These are phyloP conservation scores for Drosophila bocki DNA, from an alignment of 1,140 invertebrate species.

Conservation along the genomic window DNA sequence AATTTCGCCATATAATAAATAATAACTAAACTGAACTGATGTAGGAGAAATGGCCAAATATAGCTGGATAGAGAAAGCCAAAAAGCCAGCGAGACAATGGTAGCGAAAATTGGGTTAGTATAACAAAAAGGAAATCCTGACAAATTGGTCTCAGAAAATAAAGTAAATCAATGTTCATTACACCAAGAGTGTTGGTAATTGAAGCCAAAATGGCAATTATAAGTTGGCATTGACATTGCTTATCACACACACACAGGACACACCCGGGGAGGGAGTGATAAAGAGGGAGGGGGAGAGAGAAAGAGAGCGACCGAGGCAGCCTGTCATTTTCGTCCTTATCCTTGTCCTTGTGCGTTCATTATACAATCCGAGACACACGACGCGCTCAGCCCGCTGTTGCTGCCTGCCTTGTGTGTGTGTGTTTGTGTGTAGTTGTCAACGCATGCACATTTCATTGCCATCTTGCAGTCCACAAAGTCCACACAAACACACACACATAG, in stretches of 20 bases:
- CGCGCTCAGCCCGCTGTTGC: constrained; percentile 33
- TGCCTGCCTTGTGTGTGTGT: constrained; percentile 7
- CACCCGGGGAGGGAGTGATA: background rate
- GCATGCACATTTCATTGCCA: constrained; percentile 66
- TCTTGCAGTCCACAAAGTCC: constrained; percentile 30
- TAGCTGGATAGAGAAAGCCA: constrained; percentile 12
- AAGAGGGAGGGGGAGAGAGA: background rate
- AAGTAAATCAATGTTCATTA: constrained; percentile 34
- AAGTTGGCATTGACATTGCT: constrained; percentile 39
- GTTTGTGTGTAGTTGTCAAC: constrained; percentile 47
- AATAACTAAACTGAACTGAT: constrained; percentile 3
- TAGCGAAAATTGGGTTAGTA: constrained; percentile 55
- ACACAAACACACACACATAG: background rate
- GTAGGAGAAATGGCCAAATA: constrained; percentile 15
- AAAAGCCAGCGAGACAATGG: constrained; percentile 1
- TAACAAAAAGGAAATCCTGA: background rate
- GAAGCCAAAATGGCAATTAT: constrained; percentile 36
- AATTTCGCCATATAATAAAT: constrained; percentile 27
- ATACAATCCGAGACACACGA: constrained; percentile 53
- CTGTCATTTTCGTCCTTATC: constrained; percentile 38
- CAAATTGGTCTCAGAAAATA: background rate
- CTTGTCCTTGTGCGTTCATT: constrained; percentile 55
- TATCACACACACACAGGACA: constrained; percentile 28
- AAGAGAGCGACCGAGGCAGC: background rate
- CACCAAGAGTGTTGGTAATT: constrained; percentile 37